Conservation (phyloP, 2,797 vertebrate genomes). For the Rhinogobio ventralis region DNA sequence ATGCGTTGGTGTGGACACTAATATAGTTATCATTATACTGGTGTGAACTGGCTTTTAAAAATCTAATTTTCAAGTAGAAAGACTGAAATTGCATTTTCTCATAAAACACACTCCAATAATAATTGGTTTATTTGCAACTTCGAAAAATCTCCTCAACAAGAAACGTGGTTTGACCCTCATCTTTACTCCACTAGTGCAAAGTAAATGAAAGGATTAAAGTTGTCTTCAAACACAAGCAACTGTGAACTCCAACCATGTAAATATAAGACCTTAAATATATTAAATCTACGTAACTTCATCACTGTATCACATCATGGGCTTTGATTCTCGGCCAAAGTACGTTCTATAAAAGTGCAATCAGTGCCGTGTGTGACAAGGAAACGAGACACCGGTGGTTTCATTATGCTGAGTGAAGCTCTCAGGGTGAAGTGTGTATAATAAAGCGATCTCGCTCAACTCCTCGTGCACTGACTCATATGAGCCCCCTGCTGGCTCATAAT, state of each 20-base stretch:
- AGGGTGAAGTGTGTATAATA: conserved; percentile 34
- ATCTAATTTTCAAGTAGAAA: too few relatives aligned
- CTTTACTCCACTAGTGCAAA: not conserved
- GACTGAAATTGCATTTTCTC: not conserved
- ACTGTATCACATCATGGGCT: not conserved
- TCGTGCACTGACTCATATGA: not conserved
- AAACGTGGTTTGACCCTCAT: not conserved
- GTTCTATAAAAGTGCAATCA: conserved; percentile 37
- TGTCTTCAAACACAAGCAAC: conserved; percentile 1
- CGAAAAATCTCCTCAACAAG: not conserved
- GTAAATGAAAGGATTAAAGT: not conserved
- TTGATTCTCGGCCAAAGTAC: not conserved
- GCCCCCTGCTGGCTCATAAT: conserved; percentile 51
- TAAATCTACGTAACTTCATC: conserved; percentile 37
- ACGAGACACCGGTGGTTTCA: conserved; percentile 42
- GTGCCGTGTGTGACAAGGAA: conserved; percentile 33
- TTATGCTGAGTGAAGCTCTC: conserved; percentile 15
- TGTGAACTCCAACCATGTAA: not conserved
- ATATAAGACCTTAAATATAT: conserved; percentile 23
- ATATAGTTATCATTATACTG: too few relatives aligned
- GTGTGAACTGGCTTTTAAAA: too few relatives aligned
- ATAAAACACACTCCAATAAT: too few relatives aligned
- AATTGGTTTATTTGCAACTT: too few relatives aligned
- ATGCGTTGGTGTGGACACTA: too few relatives aligned
- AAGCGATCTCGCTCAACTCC: not conserved